A percentile compares a stretch with the other conserved stretches of the same genome.
phyloP scores from a whole-genome alignment of 2,888 invertebrate genomes.

The Teleiodes luculella region DNA sequence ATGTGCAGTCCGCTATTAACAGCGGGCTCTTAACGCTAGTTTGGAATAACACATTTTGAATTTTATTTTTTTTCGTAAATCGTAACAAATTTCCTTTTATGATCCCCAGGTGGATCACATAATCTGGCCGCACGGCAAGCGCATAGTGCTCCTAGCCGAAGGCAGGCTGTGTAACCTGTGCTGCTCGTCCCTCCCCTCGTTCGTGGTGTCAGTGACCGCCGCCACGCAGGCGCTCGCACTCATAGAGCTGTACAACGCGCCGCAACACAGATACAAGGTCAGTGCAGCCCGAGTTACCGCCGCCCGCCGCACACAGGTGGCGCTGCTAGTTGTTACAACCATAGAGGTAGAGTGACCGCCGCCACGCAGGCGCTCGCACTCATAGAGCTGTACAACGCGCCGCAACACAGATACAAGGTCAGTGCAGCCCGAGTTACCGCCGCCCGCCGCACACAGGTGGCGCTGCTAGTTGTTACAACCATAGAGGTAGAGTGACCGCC shows the following conservation, averaged over 20 bases:
- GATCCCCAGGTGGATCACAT: constrained; percentile 91
- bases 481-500: constrained; percentile 96
- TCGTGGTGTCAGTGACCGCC: constrained; percentile 98
- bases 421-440: constrained; percentile 5
- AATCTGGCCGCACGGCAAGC: constrained; percentile 98
- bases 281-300: constrained; percentile 5
- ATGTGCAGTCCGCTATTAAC: too few species aligned
- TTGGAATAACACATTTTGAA: too few species aligned
- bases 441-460: too few species aligned
- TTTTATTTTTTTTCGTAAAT: neutral
- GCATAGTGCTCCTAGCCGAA: constrained; percentile 95
- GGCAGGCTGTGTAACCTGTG: constrained; percentile 97
- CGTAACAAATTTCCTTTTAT: neutral
- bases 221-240: constrained; percentile 97
- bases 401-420: constrained; percentile 93
- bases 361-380: constrained; percentile 97
- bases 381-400: constrained; percentile 98
- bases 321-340: too few species aligned
- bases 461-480: too few species aligned
- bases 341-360: constrained; percentile 96
- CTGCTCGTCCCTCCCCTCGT: constrained; percentile 97
- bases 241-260: constrained; percentile 98
- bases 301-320: too few species aligned
- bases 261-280: constrained; percentile 93
- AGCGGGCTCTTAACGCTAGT: too few species aligned